These are phyloP conservation scores for Charina bottae DNA, from an alignment of 2,113 vertebrate species.

Conservation along the genomic window DNA sequence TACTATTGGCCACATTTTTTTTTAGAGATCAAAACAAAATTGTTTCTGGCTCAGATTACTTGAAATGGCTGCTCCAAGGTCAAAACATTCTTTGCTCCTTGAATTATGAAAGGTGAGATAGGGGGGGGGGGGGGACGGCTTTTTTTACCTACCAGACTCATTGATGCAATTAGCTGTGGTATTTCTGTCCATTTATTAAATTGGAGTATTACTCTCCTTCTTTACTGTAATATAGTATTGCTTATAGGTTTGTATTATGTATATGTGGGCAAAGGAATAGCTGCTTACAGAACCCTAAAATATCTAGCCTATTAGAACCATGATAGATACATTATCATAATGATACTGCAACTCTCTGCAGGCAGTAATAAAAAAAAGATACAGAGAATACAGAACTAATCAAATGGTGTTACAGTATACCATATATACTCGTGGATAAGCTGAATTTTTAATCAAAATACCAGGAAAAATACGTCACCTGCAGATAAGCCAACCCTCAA, in stretches of 20 bases:
- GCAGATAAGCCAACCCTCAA: background rate
- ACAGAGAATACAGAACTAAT: background rate
- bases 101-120: background rate
- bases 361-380: slow-evolving; percentile 51
- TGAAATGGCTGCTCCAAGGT: background rate
- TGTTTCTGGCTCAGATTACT: background rate
- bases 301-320: background rate
- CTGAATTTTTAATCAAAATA: background rate
- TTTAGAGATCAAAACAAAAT: background rate
- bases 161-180: slow-evolving; percentile 6
- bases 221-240: slow-evolving; percentile 8
- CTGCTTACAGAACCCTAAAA: slow-evolving; percentile 22
- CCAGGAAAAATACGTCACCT: slow-evolving; percentile 36
- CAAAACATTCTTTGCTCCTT: background rate
- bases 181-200: background rate
- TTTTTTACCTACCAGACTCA: background rate
- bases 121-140: too few species aligned
- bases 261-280: slow-evolving; percentile 2
- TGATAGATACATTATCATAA: slow-evolving; percentile 31
- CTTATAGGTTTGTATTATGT: slow-evolving; percentile 31
- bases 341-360: slow-evolving; percentile 39
- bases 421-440: background rate
- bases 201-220: slow-evolving; percentile 26
- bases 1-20: background rate
- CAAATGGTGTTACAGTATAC: background rate